These are phyloP conservation scores for Oryzias curvinotus DNA, from an alignment of 2,113 vertebrate genomes.

Conservation along the genomic window DNA sequence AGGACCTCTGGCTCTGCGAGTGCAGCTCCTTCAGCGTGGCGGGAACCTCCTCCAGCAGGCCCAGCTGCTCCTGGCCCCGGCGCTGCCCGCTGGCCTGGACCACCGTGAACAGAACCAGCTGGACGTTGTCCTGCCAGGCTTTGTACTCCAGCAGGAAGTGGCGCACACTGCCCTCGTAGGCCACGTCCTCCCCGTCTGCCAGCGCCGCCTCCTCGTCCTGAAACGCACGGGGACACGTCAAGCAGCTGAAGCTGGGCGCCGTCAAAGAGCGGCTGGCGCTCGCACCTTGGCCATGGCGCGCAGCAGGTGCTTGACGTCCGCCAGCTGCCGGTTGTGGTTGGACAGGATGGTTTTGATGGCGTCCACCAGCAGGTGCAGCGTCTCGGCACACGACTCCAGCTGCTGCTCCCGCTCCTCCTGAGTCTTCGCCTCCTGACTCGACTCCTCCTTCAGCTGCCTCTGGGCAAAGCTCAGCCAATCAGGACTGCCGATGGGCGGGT, in stretches of 20 bases:
- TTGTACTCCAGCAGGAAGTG: slow-evolving; percentile 97
- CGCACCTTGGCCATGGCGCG: slow-evolving; percentile 97
- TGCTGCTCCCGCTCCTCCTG: slow-evolving; percentile 94
- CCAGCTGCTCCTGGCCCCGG: slow-evolving; percentile 89
- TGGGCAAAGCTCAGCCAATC: slow-evolving; percentile 93
- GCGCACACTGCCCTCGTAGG: slow-evolving; percentile 94
- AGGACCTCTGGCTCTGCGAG: slow-evolving; percentile 89
- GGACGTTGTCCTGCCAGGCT: slow-evolving; percentile 98
- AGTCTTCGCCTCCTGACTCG: slow-evolving; percentile 80
- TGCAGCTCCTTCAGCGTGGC: slow-evolving; percentile 93
- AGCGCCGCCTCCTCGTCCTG: slow-evolving; percentile 96
- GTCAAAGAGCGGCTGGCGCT: neutral
- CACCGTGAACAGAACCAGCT: slow-evolving; percentile 94
- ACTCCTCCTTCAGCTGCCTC: slow-evolving; percentile 90
- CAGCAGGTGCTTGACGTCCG: slow-evolving; percentile 94
- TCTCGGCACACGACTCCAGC: slow-evolving; percentile 88
- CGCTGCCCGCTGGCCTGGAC: slow-evolving; percentile 95
- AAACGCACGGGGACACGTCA: neutral
- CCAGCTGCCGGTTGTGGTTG: slow-evolving; percentile 92
- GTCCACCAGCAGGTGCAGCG: slow-evolving; percentile 93
- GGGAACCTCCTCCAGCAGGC: slow-evolving; percentile 95
- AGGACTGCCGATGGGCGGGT: slow-evolving; percentile 88
- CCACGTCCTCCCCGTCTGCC: slow-evolving; percentile 92
- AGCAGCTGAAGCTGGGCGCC: neutral
- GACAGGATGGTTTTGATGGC: slow-evolving; percentile 93